phyloP scores from a whole-genome alignment of 2,888 invertebrate species.

The Parelbella ahira region DNA sequence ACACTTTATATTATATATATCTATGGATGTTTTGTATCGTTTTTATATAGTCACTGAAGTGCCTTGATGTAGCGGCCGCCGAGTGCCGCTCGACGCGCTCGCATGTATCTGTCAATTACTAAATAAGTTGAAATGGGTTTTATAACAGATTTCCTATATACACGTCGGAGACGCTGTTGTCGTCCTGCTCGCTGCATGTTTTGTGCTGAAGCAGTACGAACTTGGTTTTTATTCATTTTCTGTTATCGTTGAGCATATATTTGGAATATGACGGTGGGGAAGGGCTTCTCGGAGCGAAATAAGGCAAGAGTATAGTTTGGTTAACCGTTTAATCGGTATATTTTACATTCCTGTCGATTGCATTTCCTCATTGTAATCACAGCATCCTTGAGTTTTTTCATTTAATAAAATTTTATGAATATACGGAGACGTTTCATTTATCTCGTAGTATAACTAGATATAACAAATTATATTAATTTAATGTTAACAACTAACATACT shows the following conservation, averaged over 20 bases:
- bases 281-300: slow-evolving; percentile 40
- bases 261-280: too few relatives aligned
- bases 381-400: slow-evolving; percentile 42
- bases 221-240: too few relatives aligned
- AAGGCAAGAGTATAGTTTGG: slow-evolving; percentile 45
- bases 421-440: slow-evolving; percentile 46
- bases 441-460: slow-evolving; percentile 35
- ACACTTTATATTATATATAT: slow-evolving; percentile 22
- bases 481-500: slow-evolving; percentile 34
- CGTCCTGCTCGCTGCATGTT: too few relatives aligned
- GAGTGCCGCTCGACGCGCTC: slow-evolving; percentile 6
- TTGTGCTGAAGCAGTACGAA: too few relatives aligned
- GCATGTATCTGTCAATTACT: slow-evolving; percentile 8
- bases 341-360: slow-evolving; percentile 66
- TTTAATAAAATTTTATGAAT: slow-evolving; percentile 61
- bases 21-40: slow-evolving; percentile 25
- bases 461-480: slow-evolving; percentile 33
- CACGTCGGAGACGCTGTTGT: too few relatives aligned
- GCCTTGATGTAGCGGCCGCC: slow-evolving; percentile 28
- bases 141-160: too few relatives aligned
- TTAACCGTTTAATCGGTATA: slow-evolving; percentile 66
- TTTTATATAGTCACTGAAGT: slow-evolving; percentile 26
- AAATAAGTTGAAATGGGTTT: slow-evolving; percentile 10
- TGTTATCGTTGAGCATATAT: too few relatives aligned
- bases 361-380: slow-evolving; percentile 47